Conservation (phyloP, 2,888 invertebrate species). For the Tortrix viridana region DNA sequence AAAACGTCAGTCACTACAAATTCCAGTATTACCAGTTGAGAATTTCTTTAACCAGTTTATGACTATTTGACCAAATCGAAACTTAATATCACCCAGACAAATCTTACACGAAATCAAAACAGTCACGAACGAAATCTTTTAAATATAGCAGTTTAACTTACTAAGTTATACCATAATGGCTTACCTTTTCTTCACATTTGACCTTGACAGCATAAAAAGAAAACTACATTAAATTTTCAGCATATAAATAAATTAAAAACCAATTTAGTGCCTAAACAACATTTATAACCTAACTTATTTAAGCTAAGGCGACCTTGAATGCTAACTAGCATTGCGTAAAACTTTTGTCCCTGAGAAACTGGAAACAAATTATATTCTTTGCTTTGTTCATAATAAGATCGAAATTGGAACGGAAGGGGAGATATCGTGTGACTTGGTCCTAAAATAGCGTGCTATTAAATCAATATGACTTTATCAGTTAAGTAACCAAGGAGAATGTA, state of each 20-base stretch:
- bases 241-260: conserved; percentile 8
- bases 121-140: too few relatives aligned
- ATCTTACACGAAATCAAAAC: too few relatives aligned
- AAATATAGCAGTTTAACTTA: too few relatives aligned
- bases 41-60: too few relatives aligned
- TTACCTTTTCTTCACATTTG: conserved; percentile 52
- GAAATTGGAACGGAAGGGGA: conserved; percentile 2
- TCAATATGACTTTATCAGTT: conserved; percentile 27
- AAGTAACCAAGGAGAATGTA: conserved; percentile 26
- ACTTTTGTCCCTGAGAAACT: conserved; percentile 2
- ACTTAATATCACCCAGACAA: too few relatives aligned
- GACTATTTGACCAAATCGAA: too few relatives aligned
- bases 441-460: conserved; percentile 15
- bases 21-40: too few relatives aligned
- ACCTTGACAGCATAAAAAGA: conserved; percentile 60
- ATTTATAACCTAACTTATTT: conserved; percentile 2
- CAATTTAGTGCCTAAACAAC: not conserved
- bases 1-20: too few relatives aligned
- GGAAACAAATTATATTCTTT: conserved; percentile 4
- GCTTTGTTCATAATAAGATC: not conserved
- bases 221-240: conserved; percentile 35
- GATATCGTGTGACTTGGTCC: conserved; percentile 2
- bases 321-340: conserved; percentile 9
- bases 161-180: conserved; percentile 40
- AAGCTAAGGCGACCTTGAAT: conserved; percentile 11